Evolutionary conservation across 2,888 invertebrate species (phyloP).

Genomic region (Hyposoter didymator): DNA sequence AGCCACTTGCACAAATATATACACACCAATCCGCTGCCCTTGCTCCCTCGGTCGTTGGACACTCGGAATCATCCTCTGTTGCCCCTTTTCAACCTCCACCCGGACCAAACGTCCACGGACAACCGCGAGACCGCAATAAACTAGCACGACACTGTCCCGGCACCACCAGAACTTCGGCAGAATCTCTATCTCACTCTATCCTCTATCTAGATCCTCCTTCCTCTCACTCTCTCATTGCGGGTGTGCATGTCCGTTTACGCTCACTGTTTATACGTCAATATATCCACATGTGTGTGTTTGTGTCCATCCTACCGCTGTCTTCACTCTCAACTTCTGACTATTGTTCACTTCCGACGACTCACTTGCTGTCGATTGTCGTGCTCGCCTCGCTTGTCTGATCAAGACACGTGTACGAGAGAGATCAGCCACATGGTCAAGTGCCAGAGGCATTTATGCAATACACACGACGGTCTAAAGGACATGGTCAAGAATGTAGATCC

Average conservation of each 20-base stretch:
- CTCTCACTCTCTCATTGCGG: background rate
- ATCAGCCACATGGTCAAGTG: constrained; percentile 35
- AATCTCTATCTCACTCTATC: constrained; percentile 63
- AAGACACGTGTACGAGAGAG: constrained; percentile 29
- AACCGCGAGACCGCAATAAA: constrained; percentile 75
- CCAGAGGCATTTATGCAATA: constrained; percentile 35
- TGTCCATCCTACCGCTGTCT: constrained; percentile 40
- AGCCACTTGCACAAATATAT: background rate
- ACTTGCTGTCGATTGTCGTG: constrained; percentile 62
- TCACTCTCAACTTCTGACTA: constrained; percentile 38
- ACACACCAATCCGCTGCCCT: constrained; percentile 48
- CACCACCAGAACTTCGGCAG: constrained; percentile 68
- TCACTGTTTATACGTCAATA: too few species aligned
- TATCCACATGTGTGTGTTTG: background rate
- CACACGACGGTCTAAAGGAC: constrained; percentile 8
- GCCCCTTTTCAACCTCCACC: constrained; percentile 28
- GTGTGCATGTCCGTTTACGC: background rate
- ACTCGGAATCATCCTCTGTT: constrained; percentile 67
- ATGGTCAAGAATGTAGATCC: background rate
- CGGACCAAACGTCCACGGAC: constrained; percentile 43
- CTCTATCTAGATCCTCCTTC: constrained; percentile 9
- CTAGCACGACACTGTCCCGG: constrained; percentile 70
- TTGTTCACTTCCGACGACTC: constrained; percentile 39
- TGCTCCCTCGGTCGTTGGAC: constrained; percentile 53
- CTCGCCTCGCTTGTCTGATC: constrained; percentile 36